These are phyloP conservation scores for Lethrus apterus DNA, from an alignment of 1,140 invertebrate species.

Conservation along the genomic window DNA sequence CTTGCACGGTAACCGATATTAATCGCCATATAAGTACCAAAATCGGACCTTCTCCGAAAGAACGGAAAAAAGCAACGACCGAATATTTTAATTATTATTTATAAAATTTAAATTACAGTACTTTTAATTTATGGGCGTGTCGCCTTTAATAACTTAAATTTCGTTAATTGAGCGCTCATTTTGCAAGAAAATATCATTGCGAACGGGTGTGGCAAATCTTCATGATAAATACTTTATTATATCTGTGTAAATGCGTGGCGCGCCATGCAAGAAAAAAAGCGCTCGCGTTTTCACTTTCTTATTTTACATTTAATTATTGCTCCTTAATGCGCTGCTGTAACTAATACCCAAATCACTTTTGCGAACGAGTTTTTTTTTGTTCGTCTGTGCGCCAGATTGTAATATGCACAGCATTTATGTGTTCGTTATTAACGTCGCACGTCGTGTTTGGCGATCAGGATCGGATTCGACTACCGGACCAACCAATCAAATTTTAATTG, in stretches of 20 bases:
- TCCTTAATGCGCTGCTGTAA: not conserved
- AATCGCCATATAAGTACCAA: too few relatives aligned
- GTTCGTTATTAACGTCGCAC: too few relatives aligned
- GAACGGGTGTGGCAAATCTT: not conserved
- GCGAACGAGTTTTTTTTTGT: constrained; percentile 8
- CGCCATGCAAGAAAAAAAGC: not conserved
- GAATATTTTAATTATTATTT: constrained; percentile 6
- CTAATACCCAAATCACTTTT: constrained; percentile 2
- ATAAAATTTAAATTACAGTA: constrained; percentile 11
- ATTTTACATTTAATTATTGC: constrained; percentile 10
- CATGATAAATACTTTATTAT: constrained; percentile 6
- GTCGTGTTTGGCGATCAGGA: too few relatives aligned
- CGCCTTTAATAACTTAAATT: constrained; percentile 7
- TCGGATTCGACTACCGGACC: too few relatives aligned
- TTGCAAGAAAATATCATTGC: constrained; percentile 1
- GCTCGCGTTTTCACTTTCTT: constrained; percentile 3
- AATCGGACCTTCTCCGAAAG: too few relatives aligned
- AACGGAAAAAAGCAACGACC: too few relatives aligned
- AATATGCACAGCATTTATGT: too few relatives aligned
- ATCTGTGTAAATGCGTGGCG: not conserved
- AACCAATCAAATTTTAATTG: too few relatives aligned
- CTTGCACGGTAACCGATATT: too few relatives aligned
- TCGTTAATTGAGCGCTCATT: constrained; percentile 13
- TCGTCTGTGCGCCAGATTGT: too few relatives aligned
- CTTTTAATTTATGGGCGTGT: not conserved